Evolutionary conservation across 2,888 invertebrate species (phyloP).

Genomic region (Torymus auratus): DNA sequence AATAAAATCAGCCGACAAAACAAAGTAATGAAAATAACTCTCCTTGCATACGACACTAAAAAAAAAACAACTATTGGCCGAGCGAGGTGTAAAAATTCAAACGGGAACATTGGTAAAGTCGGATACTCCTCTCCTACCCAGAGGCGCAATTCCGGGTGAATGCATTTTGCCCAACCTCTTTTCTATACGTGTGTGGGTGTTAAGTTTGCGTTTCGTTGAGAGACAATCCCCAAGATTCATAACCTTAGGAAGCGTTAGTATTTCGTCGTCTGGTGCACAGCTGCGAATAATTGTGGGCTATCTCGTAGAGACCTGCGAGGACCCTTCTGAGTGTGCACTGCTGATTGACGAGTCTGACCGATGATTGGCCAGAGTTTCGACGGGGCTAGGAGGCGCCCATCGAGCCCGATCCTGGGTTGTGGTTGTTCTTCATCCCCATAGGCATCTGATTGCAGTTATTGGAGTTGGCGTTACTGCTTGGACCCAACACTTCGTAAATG

Average conservation of each 20-base stretch:
- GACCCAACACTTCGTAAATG: slow-evolving; percentile 96
- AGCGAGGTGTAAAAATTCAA: slow-evolving; percentile 47
- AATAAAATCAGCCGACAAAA: not conserved
- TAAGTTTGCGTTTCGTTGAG: slow-evolving; percentile 37
- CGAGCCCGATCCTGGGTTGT: slow-evolving; percentile 70
- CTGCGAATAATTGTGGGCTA: slow-evolving; percentile 63
- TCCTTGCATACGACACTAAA: not conserved
- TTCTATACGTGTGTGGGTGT: slow-evolving; percentile 12
- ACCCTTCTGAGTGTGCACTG: slow-evolving; percentile 72
- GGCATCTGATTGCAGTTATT: slow-evolving; percentile 78
- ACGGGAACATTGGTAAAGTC: slow-evolving; percentile 19
- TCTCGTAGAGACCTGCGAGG: slow-evolving; percentile 69
- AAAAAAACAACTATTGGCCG: slow-evolving; percentile 19
- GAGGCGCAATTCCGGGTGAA: not conserved
- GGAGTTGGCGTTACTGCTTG: slow-evolving; percentile 87
- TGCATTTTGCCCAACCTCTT: not conserved
- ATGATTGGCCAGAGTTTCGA: slow-evolving; percentile 70
- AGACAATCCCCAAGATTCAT: slow-evolving; percentile 20
- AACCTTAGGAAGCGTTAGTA: slow-evolving; percentile 47
- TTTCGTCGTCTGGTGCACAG: slow-evolving; percentile 57
- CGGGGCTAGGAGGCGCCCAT: slow-evolving; percentile 75
- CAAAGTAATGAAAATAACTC: slow-evolving; percentile 16
- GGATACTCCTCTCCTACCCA: slow-evolving; percentile 25
- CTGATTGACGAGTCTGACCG: slow-evolving; percentile 59
- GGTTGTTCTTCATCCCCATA: slow-evolving; percentile 69